phyloP scores from a whole-genome alignment of 2,888 invertebrate genomes.

The Hirtodrosophila duncani region DNA sequence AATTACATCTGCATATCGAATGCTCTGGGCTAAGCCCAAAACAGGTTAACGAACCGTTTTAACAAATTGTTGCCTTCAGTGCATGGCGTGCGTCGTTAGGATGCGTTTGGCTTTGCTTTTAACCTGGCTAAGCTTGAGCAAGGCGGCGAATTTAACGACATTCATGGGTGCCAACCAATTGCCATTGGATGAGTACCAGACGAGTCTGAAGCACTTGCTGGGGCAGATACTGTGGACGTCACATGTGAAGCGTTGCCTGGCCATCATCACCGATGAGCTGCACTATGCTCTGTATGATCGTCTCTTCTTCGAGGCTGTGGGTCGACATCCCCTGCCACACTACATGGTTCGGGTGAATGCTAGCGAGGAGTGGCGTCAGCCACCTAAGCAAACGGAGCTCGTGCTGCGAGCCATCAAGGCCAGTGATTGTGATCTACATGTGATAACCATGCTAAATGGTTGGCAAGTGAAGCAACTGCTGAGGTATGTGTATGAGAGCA shows the following conservation, averaged over 20 bases:
- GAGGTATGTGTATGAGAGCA: slow-evolving; percentile 85
- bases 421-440: slow-evolving; percentile 85
- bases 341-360: slow-evolving; percentile 82
- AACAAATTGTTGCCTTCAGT: slow-evolving; percentile 2
- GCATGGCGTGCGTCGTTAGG: slow-evolving; percentile 16
- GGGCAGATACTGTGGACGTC: slow-evolving; percentile 45
- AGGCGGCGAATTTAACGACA: background rate
- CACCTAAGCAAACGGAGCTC: slow-evolving; percentile 81
- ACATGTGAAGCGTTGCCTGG: slow-evolving; percentile 70
- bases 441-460: slow-evolving; percentile 86
- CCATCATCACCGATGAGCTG: slow-evolving; percentile 73
- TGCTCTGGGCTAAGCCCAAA: slow-evolving; percentile 20
- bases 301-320: slow-evolving; percentile 50
- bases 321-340: slow-evolving; percentile 33
- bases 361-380: slow-evolving; percentile 83
- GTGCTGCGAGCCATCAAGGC: slow-evolving; percentile 81
- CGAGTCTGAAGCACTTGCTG: slow-evolving; percentile 47
- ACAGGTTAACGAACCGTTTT: slow-evolving; percentile 31
- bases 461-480: slow-evolving; percentile 83
- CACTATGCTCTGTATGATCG: slow-evolving; percentile 62
- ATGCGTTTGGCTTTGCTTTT: slow-evolving; percentile 24
- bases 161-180: background rate
- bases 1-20: slow-evolving; percentile 66
- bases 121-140: background rate
- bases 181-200: slow-evolving; percentile 38